Evolutionary conservation across 2,797 vertebrate genomes (phyloP).

Genomic region (Taeniopygia guttata): DNA sequence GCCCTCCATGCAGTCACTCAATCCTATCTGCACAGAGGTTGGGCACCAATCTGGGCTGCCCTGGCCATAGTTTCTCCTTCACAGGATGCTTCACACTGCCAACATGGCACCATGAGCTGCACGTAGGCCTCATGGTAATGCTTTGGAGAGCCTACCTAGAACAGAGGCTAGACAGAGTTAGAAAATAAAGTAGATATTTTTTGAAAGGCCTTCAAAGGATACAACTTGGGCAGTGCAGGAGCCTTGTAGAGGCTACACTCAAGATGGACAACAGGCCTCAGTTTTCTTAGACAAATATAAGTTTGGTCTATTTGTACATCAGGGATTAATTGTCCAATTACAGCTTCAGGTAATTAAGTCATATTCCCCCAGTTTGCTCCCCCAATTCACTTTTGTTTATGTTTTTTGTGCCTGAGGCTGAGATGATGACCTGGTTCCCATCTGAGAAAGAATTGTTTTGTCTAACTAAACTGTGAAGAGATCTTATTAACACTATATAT

Average conservation of each 20-base stretch:
- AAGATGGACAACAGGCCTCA: too few species aligned
- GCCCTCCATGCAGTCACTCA: not conserved
- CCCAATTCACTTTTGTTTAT: not conserved
- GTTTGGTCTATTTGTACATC: not conserved
- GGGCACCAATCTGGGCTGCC: not conserved
- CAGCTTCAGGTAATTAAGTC: not conserved
- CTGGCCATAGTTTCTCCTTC: not conserved
- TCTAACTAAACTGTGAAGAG: not conserved
- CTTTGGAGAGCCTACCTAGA: not conserved
- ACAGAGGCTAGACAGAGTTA: too few species aligned
- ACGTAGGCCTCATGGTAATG: not conserved
- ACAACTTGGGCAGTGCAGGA: not conserved
- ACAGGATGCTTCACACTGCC: not conserved
- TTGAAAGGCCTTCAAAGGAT: not conserved
- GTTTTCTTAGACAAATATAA: not conserved
- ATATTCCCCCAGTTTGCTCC: not conserved
- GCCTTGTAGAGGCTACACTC: accelerated
- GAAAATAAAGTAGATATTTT: too few species aligned
- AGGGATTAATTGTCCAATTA: not conserved
- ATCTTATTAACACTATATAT: not conserved
- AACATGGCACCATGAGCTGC: not conserved
- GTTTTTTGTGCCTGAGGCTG: not conserved
- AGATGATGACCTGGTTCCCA: not conserved
- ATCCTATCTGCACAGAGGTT: not conserved
- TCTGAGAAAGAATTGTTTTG: not conserved